Base-by-base conservation (phyloP, 1,140 invertebrate genomes). In the Trachymyrmex cornetzi region DNA sequence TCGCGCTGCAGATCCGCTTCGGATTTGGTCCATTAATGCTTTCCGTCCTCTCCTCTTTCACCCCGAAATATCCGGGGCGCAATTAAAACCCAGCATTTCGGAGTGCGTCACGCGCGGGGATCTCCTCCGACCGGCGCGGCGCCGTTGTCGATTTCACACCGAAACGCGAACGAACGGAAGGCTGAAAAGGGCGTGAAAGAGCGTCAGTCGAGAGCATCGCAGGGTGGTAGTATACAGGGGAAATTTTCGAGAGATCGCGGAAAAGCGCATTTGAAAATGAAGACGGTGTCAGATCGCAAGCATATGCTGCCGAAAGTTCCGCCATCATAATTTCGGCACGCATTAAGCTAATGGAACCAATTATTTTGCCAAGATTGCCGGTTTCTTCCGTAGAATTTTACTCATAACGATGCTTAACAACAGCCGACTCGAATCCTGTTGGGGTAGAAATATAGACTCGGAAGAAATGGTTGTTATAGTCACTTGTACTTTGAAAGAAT, bases 21-120 rank as follows among this genome's bases (percentile, higher is more conserved):
- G 74, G 67, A 89, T 80, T 85, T 9, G 59, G 34, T 82, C 72
- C 69, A 71, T 82, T 89, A 89, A 89, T 87, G 59, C 77, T 63
- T 82, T 77, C 64, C 66, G 63, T 22, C 44, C 50, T 34, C 24
- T 3, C 24, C n/a, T 44, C 61, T 19, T 19, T n/a, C 19, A 19
- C 53, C 53, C 53, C 19, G 14, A 82, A 87, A 87, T 87, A 87
- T 82, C 57, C 53, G 24, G 69, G 24, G 59, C 57, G 67, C 77
- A 74, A 87, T 88, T 87, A 88, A 88, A 87, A 88, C 57, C 12
- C 16, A 57, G 77, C 81, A 88, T 87, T 80, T 80, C 59, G 53
- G n/a, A n/a, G 24, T 55, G 30, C 53, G 82, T 85, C 72, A 77
- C 55, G 69, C 71, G 30, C 44, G 61, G 44, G 53, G 24, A 81